Percentiles rank a stretch among this genome's conserved stretches.
These are phyloP conservation scores for Acridotheres tristis DNA, from an alignment of 2,797 vertebrate genomes.

Conservation along the genomic window DNA sequence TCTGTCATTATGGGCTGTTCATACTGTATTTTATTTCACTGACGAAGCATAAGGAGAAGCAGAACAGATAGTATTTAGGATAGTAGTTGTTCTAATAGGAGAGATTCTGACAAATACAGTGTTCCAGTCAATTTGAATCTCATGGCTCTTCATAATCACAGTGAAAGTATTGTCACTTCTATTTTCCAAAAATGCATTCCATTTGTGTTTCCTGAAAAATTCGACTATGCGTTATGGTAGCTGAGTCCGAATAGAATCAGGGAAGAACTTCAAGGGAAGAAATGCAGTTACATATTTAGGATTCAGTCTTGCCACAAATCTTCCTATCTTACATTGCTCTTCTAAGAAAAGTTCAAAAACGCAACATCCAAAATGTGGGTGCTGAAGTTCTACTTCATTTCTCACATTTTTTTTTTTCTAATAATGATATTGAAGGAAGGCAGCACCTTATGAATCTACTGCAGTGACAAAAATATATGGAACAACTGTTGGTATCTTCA, in stretches of 20 bases:
- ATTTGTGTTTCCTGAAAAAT: neutral
- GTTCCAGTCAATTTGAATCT: neutral
- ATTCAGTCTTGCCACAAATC: neutral
- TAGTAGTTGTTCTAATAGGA: neutral
- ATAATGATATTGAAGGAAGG: neutral
- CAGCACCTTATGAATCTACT: neutral
- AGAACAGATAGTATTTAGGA: neutral
- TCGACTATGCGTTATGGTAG: neutral
- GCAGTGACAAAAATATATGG: neutral
- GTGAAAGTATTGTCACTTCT: neutral
- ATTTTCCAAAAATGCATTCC: neutral
- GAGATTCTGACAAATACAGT: neutral
- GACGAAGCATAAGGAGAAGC: neutral
- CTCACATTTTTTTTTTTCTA: neutral
- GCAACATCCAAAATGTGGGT: neutral
- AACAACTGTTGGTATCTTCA: constrained; percentile 5
- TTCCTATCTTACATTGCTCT: neutral
- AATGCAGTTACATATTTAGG: neutral
- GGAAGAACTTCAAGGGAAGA: neutral
- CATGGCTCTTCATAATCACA: neutral
- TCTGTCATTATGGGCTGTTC: neutral
- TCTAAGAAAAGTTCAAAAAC: neutral
- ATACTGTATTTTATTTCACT: neutral
- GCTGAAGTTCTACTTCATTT: neutral
- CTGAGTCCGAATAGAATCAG: neutral